phyloP scores from a whole-genome alignment of 64 coral and sea anemone species.

The Astreopora myriophthalma region DNA sequence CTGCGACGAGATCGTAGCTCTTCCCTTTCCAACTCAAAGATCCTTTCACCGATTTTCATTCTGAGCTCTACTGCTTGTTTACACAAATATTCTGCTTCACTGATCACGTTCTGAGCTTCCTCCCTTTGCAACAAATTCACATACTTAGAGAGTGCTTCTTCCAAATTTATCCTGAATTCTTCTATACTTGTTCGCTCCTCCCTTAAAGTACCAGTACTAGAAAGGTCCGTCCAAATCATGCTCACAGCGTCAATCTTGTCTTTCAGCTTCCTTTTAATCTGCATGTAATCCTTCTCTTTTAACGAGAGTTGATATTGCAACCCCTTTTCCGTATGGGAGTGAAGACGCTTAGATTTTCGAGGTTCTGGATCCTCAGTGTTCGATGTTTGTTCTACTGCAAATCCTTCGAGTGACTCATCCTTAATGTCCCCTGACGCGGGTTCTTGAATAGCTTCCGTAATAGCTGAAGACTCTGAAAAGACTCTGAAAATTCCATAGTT shows the following conservation, averaged over 20 bases:
- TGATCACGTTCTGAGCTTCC: background rate
- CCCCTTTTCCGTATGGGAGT: background rate
- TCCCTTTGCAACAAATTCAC: background rate
- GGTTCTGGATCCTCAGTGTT: background rate
- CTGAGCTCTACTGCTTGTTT: slow-evolving; percentile 35
- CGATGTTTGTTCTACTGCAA: background rate
- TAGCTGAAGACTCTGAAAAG: background rate
- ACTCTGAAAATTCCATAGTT: background rate
- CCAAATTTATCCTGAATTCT: background rate
- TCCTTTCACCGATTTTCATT: slow-evolving; percentile 5
- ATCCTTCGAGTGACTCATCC: background rate
- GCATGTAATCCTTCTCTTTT: background rate
- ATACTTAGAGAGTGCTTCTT: background rate
- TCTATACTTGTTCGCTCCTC: background rate
- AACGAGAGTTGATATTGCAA: background rate
- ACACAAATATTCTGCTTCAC: background rate
- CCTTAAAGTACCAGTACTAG: background rate
- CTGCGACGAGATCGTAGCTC: background rate
- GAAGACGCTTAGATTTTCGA: background rate
- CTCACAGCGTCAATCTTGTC: background rate
- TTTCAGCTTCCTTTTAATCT: background rate
- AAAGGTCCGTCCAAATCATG: background rate
- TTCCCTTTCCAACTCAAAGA: slow-evolving; percentile 28
- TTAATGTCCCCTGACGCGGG: background rate
- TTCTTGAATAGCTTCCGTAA: background rate